Evolutionary conservation across 2,797 vertebrate genomes (phyloP), one percentile per base, ranked within the genome.

Genomic region (Epinephelus coioides): DNA sequence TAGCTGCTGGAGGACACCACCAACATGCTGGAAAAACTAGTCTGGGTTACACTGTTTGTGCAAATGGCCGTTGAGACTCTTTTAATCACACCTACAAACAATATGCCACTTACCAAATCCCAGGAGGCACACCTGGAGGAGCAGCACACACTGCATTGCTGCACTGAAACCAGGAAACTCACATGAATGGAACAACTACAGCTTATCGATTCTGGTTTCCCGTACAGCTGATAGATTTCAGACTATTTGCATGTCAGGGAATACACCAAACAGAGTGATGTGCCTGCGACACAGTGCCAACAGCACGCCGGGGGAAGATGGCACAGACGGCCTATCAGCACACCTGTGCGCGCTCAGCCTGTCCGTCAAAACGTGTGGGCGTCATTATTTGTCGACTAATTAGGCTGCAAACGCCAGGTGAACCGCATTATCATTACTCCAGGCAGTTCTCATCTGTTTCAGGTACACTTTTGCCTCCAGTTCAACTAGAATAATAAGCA

Each of bases 141-240:
- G 78, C 74, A 81, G 50, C 11, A 60, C 23, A 57, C 69, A 27
- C 73, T 14, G 79, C 76, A 87, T 78, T 27, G 23, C 60, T 30
- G 27, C 69, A 38, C 49, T 43, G 30, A 65, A 79, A 64, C 6
- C 55, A 61, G 11, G 27, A 10, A 63, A 43, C 25, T 21, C 3
- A 23, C 57, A 71, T 23, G 15, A 46, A 40, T 49, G 54, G 19
- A 60, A 49, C 15, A 25, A 55, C 27, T 13, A 4, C 8, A 34
- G 34, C 1, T 8, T 3, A 47, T 14, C 0, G 3, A 34, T 47
- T 54, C 4, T 13, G 14, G 1, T 49, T 23, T 66, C 3, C 25
- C 25, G 38, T 21, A 0, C 30, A 46, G 5, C 3, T 25, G 14
- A 14, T 27, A 46, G 1, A 43, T 47, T 25, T 50, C 2, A 60